Evolutionary conservation across 2,888 invertebrate genomes (phyloP).

Genomic region (Gerris lacustris): DNA sequence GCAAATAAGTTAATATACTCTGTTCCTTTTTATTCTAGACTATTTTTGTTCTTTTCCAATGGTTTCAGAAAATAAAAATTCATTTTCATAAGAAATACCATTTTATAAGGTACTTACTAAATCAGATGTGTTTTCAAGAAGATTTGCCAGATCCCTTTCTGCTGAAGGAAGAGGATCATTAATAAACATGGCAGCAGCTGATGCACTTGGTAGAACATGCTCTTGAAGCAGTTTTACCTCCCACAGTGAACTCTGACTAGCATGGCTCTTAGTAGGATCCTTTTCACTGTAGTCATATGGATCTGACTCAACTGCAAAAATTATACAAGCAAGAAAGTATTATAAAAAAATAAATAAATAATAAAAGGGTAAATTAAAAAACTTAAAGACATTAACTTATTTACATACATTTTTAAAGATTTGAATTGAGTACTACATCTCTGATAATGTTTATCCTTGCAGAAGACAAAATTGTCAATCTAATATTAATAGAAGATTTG

Average conservation of each 20-base stretch:
- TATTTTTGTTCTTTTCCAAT: too few species aligned
- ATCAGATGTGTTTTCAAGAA: constrained; percentile 42
- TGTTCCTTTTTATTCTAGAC: too few species aligned
- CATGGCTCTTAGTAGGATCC: constrained; percentile 64
- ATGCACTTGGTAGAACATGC: constrained; percentile 59
- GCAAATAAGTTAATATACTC: too few species aligned
- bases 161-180: constrained; percentile 51
- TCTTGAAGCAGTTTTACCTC: constrained; percentile 68
- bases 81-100: too few species aligned
- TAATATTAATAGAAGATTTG: too few species aligned
- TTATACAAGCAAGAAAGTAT: constrained; percentile 34
- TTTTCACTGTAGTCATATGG: constrained; percentile 75
- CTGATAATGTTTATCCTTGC: too few species aligned
- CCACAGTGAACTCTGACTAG: constrained; percentile 84
- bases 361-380: too few species aligned
- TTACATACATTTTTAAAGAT: too few species aligned
- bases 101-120: not conserved
- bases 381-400: too few species aligned
- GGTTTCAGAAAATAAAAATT: too few species aligned
- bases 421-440: too few species aligned
- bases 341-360: not conserved
- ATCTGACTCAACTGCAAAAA: constrained; percentile 46
- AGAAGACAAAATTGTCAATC: too few species aligned
- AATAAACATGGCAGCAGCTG: constrained; percentile 59
- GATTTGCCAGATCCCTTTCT: constrained; percentile 55